A percentile compares a stretch with the other conserved stretches of the same genome.
phyloP scores from a whole-genome alignment of 2,113 vertebrate species.

The Anarrhichthys ocellatus region DNA sequence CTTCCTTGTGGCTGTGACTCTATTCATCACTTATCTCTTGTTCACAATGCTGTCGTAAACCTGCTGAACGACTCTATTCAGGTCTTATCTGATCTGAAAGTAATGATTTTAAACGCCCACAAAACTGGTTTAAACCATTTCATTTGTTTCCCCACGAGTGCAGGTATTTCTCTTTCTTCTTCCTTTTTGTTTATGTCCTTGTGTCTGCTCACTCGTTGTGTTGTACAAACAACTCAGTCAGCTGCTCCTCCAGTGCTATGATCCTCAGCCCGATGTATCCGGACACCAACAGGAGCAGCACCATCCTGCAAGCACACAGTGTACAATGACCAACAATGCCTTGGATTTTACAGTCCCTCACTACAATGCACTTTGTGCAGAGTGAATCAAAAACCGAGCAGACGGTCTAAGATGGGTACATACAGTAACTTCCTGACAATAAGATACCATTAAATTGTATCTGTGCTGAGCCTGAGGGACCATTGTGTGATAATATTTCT shows the following conservation, averaged over 20 bases:
- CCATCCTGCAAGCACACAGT: slow-evolving; percentile 70
- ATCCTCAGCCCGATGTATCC: slow-evolving; percentile 87
- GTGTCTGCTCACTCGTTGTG: slow-evolving; percentile 74
- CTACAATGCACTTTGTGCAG: not conserved
- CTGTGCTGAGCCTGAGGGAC: slow-evolving; percentile 1
- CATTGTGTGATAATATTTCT: slow-evolving; percentile 7
- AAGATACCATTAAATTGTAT: slow-evolving; percentile 23
- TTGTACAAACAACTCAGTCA: slow-evolving; percentile 68
- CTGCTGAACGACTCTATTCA: slow-evolving; percentile 18
- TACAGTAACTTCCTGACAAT: not conserved
- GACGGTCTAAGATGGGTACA: not conserved
- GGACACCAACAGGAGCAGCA: slow-evolving; percentile 84
- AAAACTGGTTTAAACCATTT: slow-evolving; percentile 55
- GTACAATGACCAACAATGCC: not conserved
- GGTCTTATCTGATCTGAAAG: slow-evolving; percentile 22
- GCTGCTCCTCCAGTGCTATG: slow-evolving; percentile 84
- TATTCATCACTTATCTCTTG: slow-evolving; percentile 31
- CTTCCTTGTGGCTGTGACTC: slow-evolving; percentile 12
- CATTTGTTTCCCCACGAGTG: not conserved
- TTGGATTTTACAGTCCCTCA: not conserved
- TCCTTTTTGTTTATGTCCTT: not conserved
- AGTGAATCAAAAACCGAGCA: not conserved
- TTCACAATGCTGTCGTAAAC: slow-evolving; percentile 13
- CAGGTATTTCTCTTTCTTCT: not conserved
- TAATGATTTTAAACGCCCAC: slow-evolving; percentile 18